Conservation (phyloP, 2,113 vertebrate genomes). For the Sciurus niger region DNA sequence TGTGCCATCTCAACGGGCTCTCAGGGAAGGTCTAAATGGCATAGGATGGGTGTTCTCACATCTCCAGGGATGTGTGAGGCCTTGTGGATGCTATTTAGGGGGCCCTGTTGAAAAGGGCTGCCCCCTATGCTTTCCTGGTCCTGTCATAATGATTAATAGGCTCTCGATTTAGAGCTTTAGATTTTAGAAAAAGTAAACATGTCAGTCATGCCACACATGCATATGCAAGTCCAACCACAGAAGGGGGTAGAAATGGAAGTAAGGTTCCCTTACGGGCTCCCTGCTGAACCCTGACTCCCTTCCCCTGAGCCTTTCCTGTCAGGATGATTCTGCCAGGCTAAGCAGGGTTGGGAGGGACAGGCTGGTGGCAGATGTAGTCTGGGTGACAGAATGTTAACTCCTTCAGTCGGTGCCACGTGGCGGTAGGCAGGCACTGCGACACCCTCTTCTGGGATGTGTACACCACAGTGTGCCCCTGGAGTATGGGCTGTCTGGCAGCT, state of each 20-base stretch:
- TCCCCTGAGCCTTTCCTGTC: neutral
- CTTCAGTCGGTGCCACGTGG: neutral
- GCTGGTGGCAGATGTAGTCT: neutral
- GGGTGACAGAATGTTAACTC: neutral
- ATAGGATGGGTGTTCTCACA: neutral
- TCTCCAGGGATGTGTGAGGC: neutral
- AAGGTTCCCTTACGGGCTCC: neutral
- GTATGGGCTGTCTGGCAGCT: neutral
- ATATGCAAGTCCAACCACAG: neutral
- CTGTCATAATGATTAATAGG: slow-evolving; percentile 73
- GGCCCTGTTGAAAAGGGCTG: neutral
- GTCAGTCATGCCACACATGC: slow-evolving; percentile 73
- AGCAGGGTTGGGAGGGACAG: neutral
- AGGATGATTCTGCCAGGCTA: neutral
- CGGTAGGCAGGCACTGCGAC: neutral
- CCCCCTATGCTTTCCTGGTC: neutral
- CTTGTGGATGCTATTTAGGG: neutral
- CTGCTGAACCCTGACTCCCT: neutral
- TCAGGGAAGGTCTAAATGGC: neutral
- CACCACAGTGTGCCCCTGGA: neutral
- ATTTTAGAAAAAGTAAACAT: slow-evolving; percentile 75
- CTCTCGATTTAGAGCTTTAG: slow-evolving; percentile 48
- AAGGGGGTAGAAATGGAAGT: neutral
- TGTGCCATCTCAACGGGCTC: neutral
- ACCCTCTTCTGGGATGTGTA: neutral